Percentiles rank a stretch among this genome's conserved stretches.
These are phyloP conservation scores for Epinephelus coioides DNA, from an alignment of 2,797 vertebrate genomes.

Conservation along the genomic window DNA sequence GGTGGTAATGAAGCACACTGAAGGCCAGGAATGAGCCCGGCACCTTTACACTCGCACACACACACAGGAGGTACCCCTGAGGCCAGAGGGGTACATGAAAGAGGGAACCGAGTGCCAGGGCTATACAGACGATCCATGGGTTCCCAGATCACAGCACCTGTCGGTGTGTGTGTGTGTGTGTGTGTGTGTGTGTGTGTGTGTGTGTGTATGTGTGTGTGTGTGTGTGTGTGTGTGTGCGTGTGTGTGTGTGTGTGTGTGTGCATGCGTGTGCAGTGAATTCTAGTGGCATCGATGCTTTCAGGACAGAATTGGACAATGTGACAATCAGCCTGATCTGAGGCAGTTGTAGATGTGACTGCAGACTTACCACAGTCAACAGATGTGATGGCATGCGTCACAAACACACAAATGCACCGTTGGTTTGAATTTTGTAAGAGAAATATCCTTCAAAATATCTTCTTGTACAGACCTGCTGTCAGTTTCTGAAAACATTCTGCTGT, in stretches of 20 bases:
- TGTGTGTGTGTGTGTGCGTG: not conserved
- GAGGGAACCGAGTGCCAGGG: conserved; percentile 22
- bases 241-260: not conserved
- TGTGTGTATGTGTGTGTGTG: not conserved
- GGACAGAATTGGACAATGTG: not conserved
- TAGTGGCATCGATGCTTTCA: not conserved
- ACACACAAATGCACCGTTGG: not conserved
- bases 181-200: not conserved
- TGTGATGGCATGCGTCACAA: not conserved
- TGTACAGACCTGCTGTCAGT: no score
- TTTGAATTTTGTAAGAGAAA: no score
- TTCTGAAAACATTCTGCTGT: no score
- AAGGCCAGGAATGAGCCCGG: conserved; percentile 43
- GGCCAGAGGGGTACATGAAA: conserved; percentile 70
- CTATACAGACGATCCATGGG: conserved; percentile 14
- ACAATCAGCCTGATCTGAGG: conserved; percentile 21
- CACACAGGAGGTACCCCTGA: conserved; percentile 35
- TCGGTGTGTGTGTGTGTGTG: conserved; percentile 11
- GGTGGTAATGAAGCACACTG: conserved; percentile 65
- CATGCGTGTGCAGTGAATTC: not conserved
- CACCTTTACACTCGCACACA: conserved; percentile 18
- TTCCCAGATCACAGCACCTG: conserved; percentile 57
- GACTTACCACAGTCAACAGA: conserved; percentile 24
- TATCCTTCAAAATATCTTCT: no score
- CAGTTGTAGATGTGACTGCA: conserved; percentile 12